phyloP scores from a whole-genome alignment of 2,797 vertebrate species.

The Cottoperca gobio region DNA sequence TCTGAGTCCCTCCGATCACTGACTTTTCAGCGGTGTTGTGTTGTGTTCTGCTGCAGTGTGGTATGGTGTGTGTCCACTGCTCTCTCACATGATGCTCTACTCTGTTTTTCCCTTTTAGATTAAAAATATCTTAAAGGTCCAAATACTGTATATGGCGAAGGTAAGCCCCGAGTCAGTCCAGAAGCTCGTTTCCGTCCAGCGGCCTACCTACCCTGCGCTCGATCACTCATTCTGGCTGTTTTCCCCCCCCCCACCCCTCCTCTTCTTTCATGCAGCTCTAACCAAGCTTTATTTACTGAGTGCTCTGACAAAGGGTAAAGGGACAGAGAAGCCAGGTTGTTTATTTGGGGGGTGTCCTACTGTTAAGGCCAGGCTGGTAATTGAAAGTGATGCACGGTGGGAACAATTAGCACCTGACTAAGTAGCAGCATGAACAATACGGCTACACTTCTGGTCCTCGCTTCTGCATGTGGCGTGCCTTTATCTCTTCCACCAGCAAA shows the following conservation, averaged over 20 bases:
- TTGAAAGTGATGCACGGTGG: conserved; percentile 81
- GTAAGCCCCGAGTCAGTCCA: conserved; percentile 86
- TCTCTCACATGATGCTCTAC: conserved; percentile 84
- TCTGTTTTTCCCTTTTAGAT: conserved; percentile 84
- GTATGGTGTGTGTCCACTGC: conserved; percentile 59
- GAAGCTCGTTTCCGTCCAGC: conserved; percentile 60
- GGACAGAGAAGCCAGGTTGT: conserved; percentile 70
- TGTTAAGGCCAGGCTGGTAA: conserved; percentile 80
- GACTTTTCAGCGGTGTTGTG: conserved; percentile 44
- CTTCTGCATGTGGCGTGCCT: conserved; percentile 86
- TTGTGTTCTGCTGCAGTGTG: conserved; percentile 58
- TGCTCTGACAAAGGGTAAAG: conserved; percentile 72
- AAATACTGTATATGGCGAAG: conserved; percentile 87
- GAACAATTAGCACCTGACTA: conserved; percentile 86
- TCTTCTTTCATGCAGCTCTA: conserved; percentile 76
- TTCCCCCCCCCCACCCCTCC: conserved; percentile 19
- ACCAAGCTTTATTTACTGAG: conserved; percentile 80
- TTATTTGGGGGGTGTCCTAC: conserved; percentile 74
- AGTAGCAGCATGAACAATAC: conserved; percentile 87
- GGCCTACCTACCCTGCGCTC: conserved; percentile 64
- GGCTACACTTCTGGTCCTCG: conserved; percentile 81
- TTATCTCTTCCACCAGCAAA: conserved; percentile 80
- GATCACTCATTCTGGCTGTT: conserved; percentile 78
- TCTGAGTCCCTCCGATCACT: conserved; percentile 16
- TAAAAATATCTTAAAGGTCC: conserved; percentile 87